Evolutionary conservation across 2,113 vertebrate genomes (phyloP).

Genomic region (Podarcis raffonei): DNA sequence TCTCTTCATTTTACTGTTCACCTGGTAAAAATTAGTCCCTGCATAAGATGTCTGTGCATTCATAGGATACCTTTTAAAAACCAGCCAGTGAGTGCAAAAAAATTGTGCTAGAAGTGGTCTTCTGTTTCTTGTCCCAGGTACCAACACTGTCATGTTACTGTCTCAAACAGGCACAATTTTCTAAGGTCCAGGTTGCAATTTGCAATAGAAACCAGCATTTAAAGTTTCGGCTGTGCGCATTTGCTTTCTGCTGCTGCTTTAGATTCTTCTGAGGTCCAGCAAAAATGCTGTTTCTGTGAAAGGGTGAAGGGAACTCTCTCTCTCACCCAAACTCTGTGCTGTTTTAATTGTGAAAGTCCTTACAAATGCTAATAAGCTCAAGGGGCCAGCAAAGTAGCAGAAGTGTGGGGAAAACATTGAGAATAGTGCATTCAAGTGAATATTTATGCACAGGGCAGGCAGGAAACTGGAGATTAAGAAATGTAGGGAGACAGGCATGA

Average conservation of each 20-base stretch:
- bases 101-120: background rate
- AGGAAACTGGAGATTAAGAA: conserved; percentile 1
- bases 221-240: background rate
- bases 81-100: background rate
- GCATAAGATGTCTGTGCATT: background rate
- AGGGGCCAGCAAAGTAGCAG: background rate
- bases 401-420: background rate
- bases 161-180: background rate
- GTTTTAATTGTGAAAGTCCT: background rate
- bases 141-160: background rate
- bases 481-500: background rate
- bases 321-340: background rate
- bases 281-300: background rate
- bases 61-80: background rate
- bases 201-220: background rate
- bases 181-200: background rate
- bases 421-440: background rate
- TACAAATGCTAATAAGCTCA: background rate
- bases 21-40: background rate
- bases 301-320: background rate
- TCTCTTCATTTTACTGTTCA: background rate
- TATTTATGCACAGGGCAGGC: background rate
- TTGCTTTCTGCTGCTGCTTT: background rate
- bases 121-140: background rate
- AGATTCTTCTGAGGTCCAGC: background rate